A percentile compares a stretch with the other conserved stretches of the same genome.
These are phyloP conservation scores for Ashinkailepas kermadecensis DNA, from an alignment of 2,888 invertebrate genomes.

Conservation along the genomic window DNA sequence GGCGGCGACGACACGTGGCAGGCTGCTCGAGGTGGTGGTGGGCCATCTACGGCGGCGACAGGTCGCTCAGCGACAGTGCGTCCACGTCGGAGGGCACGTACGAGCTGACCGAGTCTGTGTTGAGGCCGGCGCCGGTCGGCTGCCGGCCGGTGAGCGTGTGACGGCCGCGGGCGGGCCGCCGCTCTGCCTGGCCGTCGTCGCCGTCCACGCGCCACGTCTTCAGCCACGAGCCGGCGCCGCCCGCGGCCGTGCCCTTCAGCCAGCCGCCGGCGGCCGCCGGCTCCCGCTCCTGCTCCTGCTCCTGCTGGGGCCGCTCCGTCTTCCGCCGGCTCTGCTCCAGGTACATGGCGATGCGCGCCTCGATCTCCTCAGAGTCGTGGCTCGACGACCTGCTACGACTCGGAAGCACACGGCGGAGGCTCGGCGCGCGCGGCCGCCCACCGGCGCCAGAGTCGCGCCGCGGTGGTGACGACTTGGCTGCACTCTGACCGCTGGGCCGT, in stretches of 20 bases:
- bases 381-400: background rate
- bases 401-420: background rate
- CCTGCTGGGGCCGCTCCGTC: background rate
- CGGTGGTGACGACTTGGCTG: no score
- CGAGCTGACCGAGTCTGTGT: conserved; percentile 20
- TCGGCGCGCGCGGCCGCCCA: background rate
- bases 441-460: no score
- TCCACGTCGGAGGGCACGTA: conserved; percentile 15
- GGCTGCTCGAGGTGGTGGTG: no score
- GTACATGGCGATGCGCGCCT: conserved; percentile 6
- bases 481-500: no score
- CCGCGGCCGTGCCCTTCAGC: background rate
- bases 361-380: background rate
- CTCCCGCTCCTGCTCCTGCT: background rate
- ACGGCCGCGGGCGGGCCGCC: background rate
- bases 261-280: background rate
- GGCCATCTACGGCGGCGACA: background rate
- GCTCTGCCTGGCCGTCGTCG: background rate
- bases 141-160: background rate
- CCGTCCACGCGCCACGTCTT: background rate
- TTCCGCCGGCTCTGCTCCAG: background rate
- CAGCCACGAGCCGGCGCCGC: background rate
- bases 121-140: background rate
- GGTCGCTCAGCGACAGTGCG: background rate
- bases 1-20: no score